Base-by-base conservation (phyloP, 2,888 invertebrate species). In the Aelia acuminata region DNA sequence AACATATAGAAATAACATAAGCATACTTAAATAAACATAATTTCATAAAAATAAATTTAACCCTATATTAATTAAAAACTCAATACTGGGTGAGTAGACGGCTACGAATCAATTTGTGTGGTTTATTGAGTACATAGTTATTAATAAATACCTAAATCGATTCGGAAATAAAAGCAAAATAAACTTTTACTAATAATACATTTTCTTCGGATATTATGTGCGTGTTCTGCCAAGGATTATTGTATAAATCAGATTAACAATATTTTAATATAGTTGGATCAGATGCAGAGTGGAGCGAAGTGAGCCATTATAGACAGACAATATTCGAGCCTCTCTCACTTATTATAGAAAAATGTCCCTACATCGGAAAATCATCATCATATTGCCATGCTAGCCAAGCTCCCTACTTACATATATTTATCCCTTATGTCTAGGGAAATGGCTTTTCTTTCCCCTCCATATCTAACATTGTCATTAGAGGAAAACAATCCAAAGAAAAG, bases 321-420 rank as follows among this genome's bases (percentile, higher is more conserved):
- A n/a, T 35, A 70, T 70, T 35, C 4, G 1, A 70, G 31, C 18
- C 5, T 7, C 18, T 70, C 63, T 70, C n/a, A n/a, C 31, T 70
- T 35, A 1, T 80, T 11, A 80, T 43, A 80, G 43, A 43, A 80
- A 39, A 80, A 39, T 80, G 80, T 15, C 43, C 43, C 35, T 47
- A 22, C 80, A 80, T 80, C 43, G 80, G 80, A 80, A 80, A 80
- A 80, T 80, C 80, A 80, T 80, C 80, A 80, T 13, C 80, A 80
- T 47, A 80, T 47, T 47, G 43, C 80, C 7, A 43, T 7, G 13
- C 26, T 26, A 26, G 63, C 63, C 18, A 35, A 70, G 35, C 35
- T 5, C 10, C 35, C 31, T 35, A 35, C 31, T 70, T 35, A 70
- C 63, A 35, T 70, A 70, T 35, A 15, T 31, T 63, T 70, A 70